Evolutionary conservation across 2,888 invertebrate species (phyloP), one percentile per base, ranked within the genome.

Genomic region (Cryptophagus acutangulus): DNA sequence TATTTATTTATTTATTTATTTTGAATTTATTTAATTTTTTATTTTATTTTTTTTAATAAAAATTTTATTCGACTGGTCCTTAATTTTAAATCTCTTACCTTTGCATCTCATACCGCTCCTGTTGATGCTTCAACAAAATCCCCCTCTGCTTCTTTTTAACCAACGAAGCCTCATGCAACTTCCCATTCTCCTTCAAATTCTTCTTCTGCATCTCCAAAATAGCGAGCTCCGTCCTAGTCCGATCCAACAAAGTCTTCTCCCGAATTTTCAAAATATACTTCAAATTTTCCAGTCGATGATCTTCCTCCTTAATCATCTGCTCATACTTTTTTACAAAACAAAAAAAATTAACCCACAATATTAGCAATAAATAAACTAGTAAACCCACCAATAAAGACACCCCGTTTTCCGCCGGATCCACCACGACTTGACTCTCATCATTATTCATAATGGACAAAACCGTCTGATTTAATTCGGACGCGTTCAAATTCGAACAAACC

Each of bases 71-170:
- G 12, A 26, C 9, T 26, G 9, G 26, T 3, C 4, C 3, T 6
- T 12, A 4, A 3, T 12, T 26, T 26, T 12, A 26, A 26, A 20
- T 20, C 9, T 26, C 3, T 59, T 57, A 76, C 77, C 76, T 74
- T 63, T 77, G 75, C 65, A 84, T 80, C 63, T 83, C 81, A 46
- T 79, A 78, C 54, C 79, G 74, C 58, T 84, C 81, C 55, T 81
- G 78, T 54, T 82, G 77, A 46, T 82, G 71, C 60, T 78, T 78
- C 41, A 82, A 61, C 40, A 84, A 63, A 40, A 84, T 68, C 1
- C 78, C 81, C 42, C 83, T 67, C 61, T 84, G 82, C 49, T 80
- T 81, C 61, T 83, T 82, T 52, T 78, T 79, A 16, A 84, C 73
- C 1, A 76, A 63, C 0, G 77, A 75, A 41, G 77, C 75, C 53